Evolutionary conservation across 2,797 vertebrate species (phyloP), one percentile per base, ranked within the genome.

Genomic region (Phrynocephalus vlangalii): DNA sequence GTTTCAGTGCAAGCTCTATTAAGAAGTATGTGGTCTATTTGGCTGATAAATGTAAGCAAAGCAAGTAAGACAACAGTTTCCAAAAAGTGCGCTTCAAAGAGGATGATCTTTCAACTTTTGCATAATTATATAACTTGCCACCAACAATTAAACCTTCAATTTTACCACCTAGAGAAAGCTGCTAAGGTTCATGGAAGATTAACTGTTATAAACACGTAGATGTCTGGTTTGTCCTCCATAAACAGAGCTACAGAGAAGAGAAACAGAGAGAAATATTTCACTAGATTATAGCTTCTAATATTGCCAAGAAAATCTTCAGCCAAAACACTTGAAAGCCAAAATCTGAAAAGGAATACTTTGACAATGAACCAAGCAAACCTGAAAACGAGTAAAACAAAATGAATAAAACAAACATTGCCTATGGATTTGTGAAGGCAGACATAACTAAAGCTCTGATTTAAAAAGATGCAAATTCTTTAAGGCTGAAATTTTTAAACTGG

Each of bases 251-350:
- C 90, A 95, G 95, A 87, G 93, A 96, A 91, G 91, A 44, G 91
- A 96, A 94, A 93, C 92, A 96, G 96, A 96, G 95, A 96, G 95
- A 93, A 96, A 96, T 86, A 92, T 92, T 95, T 94, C 94, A 93
- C 91, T 91, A 95, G 91, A 95, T 95, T 94, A 92, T 83, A 94
- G 92, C 88, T 75, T 93, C 95, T 90, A 93, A 94, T 89, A 92
- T 79, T 50, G 92, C 94, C 94, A 94, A 95, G 89, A 91, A 94
- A 82, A 91, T 89, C 91, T 91, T 95, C 76, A 8, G 87, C 89
- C 92, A 80, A 86, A 95, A 94, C 89, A 91, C 89, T 60, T 48
- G 33, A 79, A 86, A 28, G 72, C 95, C 89, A 89, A 90, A 92
- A 3, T 18, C 0, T 89, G 68, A 78, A 89, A 89, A n/a, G 84